A percentile compares a stretch with the other conserved stretches of the same genome.
Evolutionary conservation across 2,113 vertebrate genomes (phyloP).

Genomic region (Oenanthe oenanthe): DNA sequence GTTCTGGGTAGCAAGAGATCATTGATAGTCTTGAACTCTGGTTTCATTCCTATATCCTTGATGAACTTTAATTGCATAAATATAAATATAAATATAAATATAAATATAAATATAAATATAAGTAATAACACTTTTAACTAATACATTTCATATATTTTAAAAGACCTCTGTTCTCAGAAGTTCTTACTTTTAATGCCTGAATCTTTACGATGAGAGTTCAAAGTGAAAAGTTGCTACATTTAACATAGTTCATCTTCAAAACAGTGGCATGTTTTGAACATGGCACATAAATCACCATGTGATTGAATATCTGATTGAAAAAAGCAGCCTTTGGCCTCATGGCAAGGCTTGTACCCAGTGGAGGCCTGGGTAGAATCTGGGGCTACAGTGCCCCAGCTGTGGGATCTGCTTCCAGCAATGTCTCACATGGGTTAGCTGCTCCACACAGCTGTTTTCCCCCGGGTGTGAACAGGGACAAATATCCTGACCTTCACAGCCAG

Average conservation of each 20-base stretch:
- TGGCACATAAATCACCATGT: background rate
- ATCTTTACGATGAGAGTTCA: background rate
- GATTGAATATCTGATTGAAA: background rate
- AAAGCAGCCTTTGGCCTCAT: background rate
- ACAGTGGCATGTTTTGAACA: background rate
- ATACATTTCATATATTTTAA: background rate
- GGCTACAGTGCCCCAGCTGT: accelerated
- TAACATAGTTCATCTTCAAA: background rate
- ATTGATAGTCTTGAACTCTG: background rate
- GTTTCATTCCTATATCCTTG: background rate
- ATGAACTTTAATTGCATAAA: background rate
- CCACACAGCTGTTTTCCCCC: background rate
- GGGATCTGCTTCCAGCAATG: background rate
- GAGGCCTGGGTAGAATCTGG: background rate
- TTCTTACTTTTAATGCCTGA: background rate
- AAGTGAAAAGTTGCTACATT: background rate
- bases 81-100: background rate
- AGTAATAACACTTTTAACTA: background rate
- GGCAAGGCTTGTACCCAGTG: background rate
- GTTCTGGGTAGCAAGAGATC: background rate
- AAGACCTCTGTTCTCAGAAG: background rate
- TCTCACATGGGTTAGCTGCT: background rate
- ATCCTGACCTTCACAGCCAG: background rate
- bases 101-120: background rate
- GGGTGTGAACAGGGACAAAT: background rate